phyloP scores from a whole-genome alignment of 2,888 invertebrate species.

The Leptinotarsa haldemani region DNA sequence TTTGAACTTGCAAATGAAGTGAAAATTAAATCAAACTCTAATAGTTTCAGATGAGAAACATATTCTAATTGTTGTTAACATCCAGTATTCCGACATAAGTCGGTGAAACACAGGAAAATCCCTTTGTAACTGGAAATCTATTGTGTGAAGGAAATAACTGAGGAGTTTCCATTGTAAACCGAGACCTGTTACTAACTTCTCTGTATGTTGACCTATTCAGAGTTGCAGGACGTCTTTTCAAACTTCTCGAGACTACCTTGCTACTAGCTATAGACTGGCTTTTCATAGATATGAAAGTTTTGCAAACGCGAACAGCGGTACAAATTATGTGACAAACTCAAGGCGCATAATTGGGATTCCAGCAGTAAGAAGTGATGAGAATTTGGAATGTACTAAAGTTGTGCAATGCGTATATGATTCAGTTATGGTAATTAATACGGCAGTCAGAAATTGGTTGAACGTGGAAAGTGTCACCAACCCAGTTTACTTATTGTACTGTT shows the following conservation, averaged over 20 bases:
- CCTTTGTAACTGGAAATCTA: constrained; percentile 12
- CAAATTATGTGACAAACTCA: neutral
- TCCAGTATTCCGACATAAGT: constrained; percentile 4
- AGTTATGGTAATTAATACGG: no score
- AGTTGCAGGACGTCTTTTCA: constrained; percentile 8
- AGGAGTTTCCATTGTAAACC: neutral
- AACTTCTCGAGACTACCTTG: constrained; percentile 11
- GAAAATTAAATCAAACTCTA: neutral
- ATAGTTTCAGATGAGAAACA: neutral
- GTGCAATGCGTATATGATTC: neutral
- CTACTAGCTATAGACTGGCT: neutral
- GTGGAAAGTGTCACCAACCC: no score
- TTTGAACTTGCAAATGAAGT: neutral
- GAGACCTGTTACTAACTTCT: constrained; percentile 6
- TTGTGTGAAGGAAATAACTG: constrained; percentile 13
- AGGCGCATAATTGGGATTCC: neutral
- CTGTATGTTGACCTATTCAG: constrained; percentile 14
- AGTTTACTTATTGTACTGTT: no score
- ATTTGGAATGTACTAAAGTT: neutral
- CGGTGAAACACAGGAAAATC: neutral
- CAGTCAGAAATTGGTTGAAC: no score
- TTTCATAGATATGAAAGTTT: constrained; percentile 4
- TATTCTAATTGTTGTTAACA: constrained; percentile 3
- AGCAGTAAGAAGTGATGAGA: neutral
- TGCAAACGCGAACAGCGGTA: neutral